Percentiles rank a stretch among this genome's conserved stretches.
These are phyloP conservation scores for Thelaira solivaga DNA, from an alignment of 2,888 invertebrate genomes.

Conservation along the genomic window DNA sequence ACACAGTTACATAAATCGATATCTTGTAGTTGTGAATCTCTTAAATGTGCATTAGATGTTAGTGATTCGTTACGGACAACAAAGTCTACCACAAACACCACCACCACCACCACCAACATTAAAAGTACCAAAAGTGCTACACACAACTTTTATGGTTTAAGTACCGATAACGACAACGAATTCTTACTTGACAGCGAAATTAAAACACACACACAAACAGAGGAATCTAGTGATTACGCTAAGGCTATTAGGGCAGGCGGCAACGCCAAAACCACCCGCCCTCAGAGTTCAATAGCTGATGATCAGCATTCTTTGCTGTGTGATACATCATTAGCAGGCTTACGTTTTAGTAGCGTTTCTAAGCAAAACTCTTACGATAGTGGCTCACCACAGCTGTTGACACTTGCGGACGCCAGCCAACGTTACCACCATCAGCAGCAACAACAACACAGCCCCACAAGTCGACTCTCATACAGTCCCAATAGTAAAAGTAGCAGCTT, in stretches of 20 bases:
- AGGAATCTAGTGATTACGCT: not conserved
- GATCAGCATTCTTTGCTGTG: constrained; percentile 67
- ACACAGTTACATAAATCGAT: constrained; percentile 69
- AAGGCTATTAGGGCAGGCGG: constrained; percentile 48
- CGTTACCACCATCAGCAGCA: constrained; percentile 46
- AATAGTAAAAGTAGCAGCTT: constrained; percentile 60
- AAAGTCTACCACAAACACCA: not conserved
- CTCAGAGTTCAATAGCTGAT: constrained; percentile 65
- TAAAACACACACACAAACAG: constrained; percentile 34
- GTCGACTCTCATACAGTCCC: constrained; percentile 56
- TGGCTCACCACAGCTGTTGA: constrained; percentile 60
- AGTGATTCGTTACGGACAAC: constrained; percentile 58
- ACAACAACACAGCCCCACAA: constrained; percentile 66
- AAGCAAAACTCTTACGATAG: constrained; percentile 74
- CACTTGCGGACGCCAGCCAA: constrained; percentile 57
- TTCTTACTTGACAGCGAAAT: constrained; percentile 46
- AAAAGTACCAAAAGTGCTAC: constrained; percentile 53
- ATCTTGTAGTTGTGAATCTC: constrained; percentile 73
- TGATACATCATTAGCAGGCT: constrained; percentile 66
- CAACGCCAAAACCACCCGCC: constrained; percentile 55
- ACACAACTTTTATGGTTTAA: constrained; percentile 35
- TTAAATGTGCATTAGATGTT: constrained; percentile 67
- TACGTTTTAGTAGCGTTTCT: constrained; percentile 69
- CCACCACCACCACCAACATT: constrained; percentile 39
- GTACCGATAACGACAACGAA: constrained; percentile 55